phyloP scores from a whole-genome alignment of 2,113 vertebrate genomes.

The Pongo pygmaeus region DNA sequence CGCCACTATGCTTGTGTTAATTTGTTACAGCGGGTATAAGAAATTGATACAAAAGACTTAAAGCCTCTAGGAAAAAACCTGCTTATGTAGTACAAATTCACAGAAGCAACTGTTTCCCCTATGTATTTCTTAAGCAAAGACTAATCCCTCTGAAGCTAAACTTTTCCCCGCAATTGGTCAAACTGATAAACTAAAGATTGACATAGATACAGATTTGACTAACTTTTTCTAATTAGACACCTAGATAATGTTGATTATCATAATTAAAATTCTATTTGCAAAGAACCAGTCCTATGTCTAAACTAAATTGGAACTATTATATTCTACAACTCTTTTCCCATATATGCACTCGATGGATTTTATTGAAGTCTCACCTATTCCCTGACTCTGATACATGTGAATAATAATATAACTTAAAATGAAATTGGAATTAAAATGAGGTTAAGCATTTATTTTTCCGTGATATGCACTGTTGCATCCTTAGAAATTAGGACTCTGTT shows the following conservation, averaged over 20 bases:
- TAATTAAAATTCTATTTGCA: neutral
- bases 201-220: neutral
- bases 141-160: neutral
- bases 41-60: neutral
- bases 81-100: neutral
- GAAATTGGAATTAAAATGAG: neutral
- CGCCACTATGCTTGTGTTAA: neutral
- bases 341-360: neutral
- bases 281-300: neutral
- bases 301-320: neutral
- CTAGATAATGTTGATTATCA: neutral
- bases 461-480: neutral
- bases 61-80: neutral
- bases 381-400: neutral
- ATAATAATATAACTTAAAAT: neutral
- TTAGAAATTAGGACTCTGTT: neutral
- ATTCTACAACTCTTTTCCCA: neutral
- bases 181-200: neutral
- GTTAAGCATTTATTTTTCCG: neutral
- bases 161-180: neutral
- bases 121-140: neutral
- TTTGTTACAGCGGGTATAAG: neutral
- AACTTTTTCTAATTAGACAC: neutral
- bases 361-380: neutral
- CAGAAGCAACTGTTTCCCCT: neutral